phyloP scores from a whole-genome alignment of 2,113 vertebrate species.

The Sterna hirundo region DNA sequence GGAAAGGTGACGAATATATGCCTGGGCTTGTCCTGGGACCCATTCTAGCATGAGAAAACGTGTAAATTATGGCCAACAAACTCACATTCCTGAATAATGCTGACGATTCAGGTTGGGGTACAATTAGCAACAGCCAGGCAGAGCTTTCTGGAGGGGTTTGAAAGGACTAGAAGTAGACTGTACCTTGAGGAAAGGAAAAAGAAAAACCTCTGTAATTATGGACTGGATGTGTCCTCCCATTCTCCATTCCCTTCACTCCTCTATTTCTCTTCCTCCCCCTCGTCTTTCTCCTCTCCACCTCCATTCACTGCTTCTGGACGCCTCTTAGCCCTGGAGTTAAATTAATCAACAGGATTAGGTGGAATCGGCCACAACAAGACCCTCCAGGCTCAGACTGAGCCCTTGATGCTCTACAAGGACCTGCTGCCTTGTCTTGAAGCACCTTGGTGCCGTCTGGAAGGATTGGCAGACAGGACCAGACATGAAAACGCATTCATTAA shows the following conservation, averaged over 20 bases:
- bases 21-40: not conserved
- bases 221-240: not conserved
- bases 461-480: not conserved
- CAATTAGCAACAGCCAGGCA: not conserved
- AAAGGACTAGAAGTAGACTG: not conserved
- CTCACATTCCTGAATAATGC: not conserved
- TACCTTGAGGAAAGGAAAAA: not conserved
- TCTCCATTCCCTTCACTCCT: not conserved
- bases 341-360: constrained; percentile 65
- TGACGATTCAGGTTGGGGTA: not conserved
- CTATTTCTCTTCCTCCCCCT: not conserved
- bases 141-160: not conserved
- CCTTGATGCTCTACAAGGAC: not conserved
- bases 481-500: constrained; percentile 86
- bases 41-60: not conserved
- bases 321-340: constrained; percentile 50
- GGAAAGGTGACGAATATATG: not conserved
- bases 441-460: not conserved
- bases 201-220: not conserved
- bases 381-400: constrained; percentile 15
- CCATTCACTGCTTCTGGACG: not conserved
- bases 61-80: not conserved
- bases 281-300: not conserved
- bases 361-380: constrained; percentile 13
- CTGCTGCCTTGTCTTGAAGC: constrained; percentile 16